Conservation (phyloP, 2,888 invertebrate species). For the Galerucella pusilla region DNA sequence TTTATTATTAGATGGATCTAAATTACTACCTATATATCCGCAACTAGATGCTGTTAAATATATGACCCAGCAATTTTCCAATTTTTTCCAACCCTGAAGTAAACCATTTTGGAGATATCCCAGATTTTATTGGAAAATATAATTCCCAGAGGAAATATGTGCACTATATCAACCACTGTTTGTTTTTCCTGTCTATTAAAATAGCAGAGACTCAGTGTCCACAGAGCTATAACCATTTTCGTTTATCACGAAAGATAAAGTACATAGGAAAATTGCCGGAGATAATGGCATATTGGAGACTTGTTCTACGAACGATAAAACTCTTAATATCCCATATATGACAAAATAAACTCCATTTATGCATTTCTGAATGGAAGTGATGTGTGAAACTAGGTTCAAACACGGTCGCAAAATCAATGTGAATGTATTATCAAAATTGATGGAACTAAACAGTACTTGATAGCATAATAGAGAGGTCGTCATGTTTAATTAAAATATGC, state of each 20-base stretch:
- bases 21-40: neutral
- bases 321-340: constrained; percentile 20
- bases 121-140: constrained; percentile 31
- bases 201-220: constrained; percentile 24
- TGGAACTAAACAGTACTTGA: neutral
- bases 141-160: constrained; percentile 18
- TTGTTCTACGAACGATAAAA: constrained; percentile 32
- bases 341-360: constrained; percentile 16
- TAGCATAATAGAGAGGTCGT: neutral
- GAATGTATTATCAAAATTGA: neutral
- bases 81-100: neutral
- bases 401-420: neutral
- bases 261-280: constrained; percentile 23
- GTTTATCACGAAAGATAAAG: constrained; percentile 25
- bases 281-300: constrained; percentile 36
- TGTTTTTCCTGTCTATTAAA: constrained; percentile 32
- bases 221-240: neutral
- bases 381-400: neutral
- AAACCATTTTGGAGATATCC: neutral
- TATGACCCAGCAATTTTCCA: neutral
- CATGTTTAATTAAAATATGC: too few species aligned
- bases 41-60: neutral
- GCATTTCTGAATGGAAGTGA: neutral
- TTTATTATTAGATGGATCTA: too few species aligned
- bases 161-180: constrained; percentile 23